Evolutionary conservation across 1,140 invertebrate species (phyloP).

Genomic region (Caenorhabditis briggsae): DNA sequence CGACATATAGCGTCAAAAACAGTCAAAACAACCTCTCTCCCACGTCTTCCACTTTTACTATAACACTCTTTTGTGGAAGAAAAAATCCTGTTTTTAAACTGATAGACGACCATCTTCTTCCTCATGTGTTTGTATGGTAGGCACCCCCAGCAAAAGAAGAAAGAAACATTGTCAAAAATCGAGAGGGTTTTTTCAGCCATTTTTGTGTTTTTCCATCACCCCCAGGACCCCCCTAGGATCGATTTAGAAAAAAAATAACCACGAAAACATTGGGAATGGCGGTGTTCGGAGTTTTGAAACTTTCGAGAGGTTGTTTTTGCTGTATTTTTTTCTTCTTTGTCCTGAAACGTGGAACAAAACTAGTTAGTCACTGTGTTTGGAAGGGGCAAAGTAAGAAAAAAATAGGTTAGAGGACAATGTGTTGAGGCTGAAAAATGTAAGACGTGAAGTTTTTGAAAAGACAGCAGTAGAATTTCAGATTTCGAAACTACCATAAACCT

Average conservation of each 20-base stretch:
- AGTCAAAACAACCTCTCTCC: constrained; percentile 44
- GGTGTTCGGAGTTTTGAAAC: constrained; percentile 14
- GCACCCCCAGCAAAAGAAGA: not conserved
- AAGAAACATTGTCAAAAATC: constrained; percentile 17
- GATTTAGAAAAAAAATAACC: not conserved
- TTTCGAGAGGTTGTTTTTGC: constrained; percentile 27
- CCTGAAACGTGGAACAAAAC: constrained; percentile 19
- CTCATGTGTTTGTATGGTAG: not conserved
- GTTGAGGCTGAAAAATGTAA: too few relatives aligned
- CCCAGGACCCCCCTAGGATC: not conserved
- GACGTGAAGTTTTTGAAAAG: too few relatives aligned
- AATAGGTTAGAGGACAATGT: too few relatives aligned
- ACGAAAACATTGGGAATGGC: not conserved
- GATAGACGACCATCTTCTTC: constrained; percentile 11
- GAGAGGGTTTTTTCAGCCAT: constrained; percentile 12
- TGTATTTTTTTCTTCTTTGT: constrained; percentile 29
- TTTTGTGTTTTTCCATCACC: not conserved
- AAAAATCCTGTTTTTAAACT: constrained; percentile 52
- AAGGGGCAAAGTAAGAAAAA: not conserved
- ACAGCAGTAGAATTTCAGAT: too few relatives aligned
- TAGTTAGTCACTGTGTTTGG: not conserved
- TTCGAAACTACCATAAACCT: too few relatives aligned
- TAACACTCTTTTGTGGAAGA: constrained; percentile 3
- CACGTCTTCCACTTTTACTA: not conserved
- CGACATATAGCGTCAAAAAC: constrained; percentile 35